phyloP scores from a whole-genome alignment of 2,113 vertebrate genomes.

The Sminthopsis crassicaudata region DNA sequence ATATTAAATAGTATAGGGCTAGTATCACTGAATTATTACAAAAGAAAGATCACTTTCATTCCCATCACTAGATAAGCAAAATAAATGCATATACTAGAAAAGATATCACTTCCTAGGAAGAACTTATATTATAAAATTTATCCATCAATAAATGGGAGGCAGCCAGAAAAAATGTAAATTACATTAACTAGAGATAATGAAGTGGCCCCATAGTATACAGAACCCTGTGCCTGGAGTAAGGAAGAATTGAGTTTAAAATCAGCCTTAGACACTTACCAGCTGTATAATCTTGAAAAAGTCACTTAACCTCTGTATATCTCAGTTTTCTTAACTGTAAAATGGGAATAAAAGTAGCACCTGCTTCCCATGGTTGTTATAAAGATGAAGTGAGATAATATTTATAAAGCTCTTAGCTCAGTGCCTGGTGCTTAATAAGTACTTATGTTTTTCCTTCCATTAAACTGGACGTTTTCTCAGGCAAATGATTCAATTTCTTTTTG shows the following conservation, averaged over 20 bases:
- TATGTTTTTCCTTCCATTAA: background rate
- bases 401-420: background rate
- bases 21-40: background rate
- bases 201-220: background rate
- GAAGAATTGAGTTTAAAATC: background rate
- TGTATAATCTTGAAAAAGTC: background rate
- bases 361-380: background rate
- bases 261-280: background rate
- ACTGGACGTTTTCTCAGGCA: background rate
- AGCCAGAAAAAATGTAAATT: background rate
- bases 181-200: background rate
- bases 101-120: background rate
- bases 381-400: background rate
- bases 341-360: background rate
- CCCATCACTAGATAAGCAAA: background rate
- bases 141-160: background rate
- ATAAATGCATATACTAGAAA: background rate
- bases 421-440: background rate
- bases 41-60: background rate
- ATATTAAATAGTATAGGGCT: background rate
- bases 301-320: background rate
- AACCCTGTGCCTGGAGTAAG: background rate
- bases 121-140: background rate
- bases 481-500: background rate
- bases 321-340: background rate